Evolutionary conservation across 1,140 invertebrate genomes (phyloP), one percentile per base, ranked within the genome.

Genomic region (Doryteuthis pealeii): DNA sequence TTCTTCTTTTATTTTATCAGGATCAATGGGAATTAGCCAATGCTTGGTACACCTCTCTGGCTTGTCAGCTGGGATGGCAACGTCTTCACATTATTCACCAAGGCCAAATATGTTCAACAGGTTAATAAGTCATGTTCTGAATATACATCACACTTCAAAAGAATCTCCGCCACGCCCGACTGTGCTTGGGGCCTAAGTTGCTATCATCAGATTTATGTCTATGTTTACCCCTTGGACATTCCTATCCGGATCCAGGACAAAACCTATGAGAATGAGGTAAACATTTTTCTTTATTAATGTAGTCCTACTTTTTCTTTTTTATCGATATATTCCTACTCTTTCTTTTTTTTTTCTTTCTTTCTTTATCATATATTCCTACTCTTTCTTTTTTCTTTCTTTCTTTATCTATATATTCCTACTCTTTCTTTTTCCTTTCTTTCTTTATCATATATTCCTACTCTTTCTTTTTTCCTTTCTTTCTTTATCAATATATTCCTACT

Each of bases 181-280:
- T 94, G 93, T 83, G 90, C 96, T 81, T 97, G 95, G 95, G 95
- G 94, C 2, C 92, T 97, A 66, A 95, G 95, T 66, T 93, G 95
- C 1, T 95, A 97, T 87, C 91, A 95, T 77, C 95, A 96, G 87
- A 92, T 96, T 62, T 96, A 97, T 87, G 91, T 96, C 2, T 95
- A 94, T 86, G 94, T 96, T 28, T 93, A 95, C 84, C 93, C 93
- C 2, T 88, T 94, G 54, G 95, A 96, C 88, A 92, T 96, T 83
- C 95, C 95, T 0, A 96, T 97, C 75, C 89, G 94, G 76, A 93
- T 96, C 0, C 93, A 93, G 85, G 95, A 96, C 88, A 94, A 95
- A 86, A 92, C 94, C 6, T 97, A 94, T 87, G 95, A 97, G 89
- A 97, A 97, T 88, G 94, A 97, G 89, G 92, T 93, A 88, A 32